phyloP scores from a whole-genome alignment of 2,888 invertebrate genomes.

The Cotesia congregata region DNA sequence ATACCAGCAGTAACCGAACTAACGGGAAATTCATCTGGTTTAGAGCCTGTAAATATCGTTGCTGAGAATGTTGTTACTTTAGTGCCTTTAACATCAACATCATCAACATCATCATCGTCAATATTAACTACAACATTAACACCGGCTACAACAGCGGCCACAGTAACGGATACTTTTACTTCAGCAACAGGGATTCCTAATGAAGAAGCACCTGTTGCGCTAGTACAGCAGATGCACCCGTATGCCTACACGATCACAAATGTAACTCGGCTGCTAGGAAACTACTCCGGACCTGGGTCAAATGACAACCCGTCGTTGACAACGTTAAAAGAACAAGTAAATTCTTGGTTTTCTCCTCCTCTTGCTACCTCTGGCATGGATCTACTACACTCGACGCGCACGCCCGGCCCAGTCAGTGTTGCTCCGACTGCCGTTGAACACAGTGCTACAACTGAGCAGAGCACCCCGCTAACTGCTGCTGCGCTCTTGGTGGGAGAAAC shows the following conservation, averaged over 20 bases:
- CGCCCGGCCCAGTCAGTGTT: constrained; percentile 66
- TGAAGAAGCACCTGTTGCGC: constrained; percentile 42
- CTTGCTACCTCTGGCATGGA: constrained; percentile 55
- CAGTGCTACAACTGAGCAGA: constrained; percentile 48
- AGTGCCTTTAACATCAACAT: not conserved
- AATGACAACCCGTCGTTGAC: constrained; percentile 53
- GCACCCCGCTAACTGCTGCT: not conserved
- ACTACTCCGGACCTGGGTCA: constrained; percentile 66
- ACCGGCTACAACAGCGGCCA: constrained; percentile 19
- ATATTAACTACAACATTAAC: too few relatives aligned
- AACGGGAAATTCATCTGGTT: constrained; percentile 44
- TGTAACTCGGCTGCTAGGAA: constrained; percentile 67
- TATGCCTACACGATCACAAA: constrained; percentile 69
- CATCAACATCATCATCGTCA: too few relatives aligned
- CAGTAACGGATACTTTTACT: constrained; percentile 7
- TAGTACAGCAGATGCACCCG: constrained; percentile 59
- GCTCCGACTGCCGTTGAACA: constrained; percentile 66
- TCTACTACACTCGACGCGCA: constrained; percentile 59
- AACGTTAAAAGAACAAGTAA: constrained; percentile 34
- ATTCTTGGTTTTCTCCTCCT: constrained; percentile 48
- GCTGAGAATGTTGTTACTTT: constrained; percentile 24
- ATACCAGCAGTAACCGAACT: constrained; percentile 26
- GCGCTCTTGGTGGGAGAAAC: constrained; percentile 56
- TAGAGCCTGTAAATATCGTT: not conserved
- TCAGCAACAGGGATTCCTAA: constrained; percentile 21